Evolutionary conservation across 2,797 vertebrate genomes (phyloP).

Genomic region (Perodicticus potto): DNA sequence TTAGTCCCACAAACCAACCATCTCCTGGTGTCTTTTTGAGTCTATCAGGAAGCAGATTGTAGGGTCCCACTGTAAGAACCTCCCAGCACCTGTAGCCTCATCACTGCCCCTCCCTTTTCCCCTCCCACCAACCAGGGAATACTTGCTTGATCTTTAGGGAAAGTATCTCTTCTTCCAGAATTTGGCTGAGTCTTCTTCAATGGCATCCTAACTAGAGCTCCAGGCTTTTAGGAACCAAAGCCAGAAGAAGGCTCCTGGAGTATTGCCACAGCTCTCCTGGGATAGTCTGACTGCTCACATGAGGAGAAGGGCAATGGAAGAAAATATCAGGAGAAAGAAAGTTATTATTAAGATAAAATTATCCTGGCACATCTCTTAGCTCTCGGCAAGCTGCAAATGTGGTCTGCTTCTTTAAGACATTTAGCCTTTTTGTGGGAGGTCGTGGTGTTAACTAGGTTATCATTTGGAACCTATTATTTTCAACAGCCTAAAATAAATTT

Average conservation of each 20-base stretch:
- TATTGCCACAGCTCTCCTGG: not conserved
- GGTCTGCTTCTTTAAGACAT: not conserved
- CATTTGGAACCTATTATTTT: conserved; percentile 39
- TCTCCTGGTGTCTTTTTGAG: not conserved
- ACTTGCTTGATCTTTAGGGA: not conserved
- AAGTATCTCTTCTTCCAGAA: not conserved
- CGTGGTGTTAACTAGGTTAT: not conserved
- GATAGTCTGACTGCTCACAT: not conserved
- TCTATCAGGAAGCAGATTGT: not conserved
- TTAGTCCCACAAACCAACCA: not conserved
- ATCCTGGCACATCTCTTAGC: not conserved
- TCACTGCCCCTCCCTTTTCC: not conserved
- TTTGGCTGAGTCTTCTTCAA: not conserved
- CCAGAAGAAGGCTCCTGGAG: not conserved
- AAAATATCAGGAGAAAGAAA: not conserved
- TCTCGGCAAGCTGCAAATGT: not conserved
- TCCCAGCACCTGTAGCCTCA: not conserved
- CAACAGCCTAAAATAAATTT: conserved; percentile 48
- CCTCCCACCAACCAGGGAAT: not conserved
- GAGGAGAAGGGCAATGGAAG: not conserved
- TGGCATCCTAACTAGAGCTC: not conserved
- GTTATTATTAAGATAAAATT: conserved; percentile 32
- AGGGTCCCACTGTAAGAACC: not conserved
- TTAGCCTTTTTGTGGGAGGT: not conserved
- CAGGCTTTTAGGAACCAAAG: not conserved